A percentile compares a stretch with the other conserved stretches of the same genome.
Conservation (phyloP, 1,140 invertebrate genomes). For the Drosophila sp. region DNA sequence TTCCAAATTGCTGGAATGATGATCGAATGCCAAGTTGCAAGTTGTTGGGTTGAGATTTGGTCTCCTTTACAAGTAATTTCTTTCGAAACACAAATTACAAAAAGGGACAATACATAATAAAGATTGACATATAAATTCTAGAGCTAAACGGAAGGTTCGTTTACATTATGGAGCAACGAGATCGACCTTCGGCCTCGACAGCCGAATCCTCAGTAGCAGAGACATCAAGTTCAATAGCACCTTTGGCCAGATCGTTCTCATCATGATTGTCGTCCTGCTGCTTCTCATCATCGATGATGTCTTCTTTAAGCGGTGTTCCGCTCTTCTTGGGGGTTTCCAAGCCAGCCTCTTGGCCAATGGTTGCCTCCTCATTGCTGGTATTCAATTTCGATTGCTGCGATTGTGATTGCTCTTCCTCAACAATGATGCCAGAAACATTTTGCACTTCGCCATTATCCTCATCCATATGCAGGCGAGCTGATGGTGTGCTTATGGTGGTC, state of each 20-base stretch:
- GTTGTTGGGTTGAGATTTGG: conserved; percentile 1
- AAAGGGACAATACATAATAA: conserved; percentile 31
- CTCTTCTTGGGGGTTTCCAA: conserved; percentile 58
- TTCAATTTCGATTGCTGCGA: conserved; percentile 33
- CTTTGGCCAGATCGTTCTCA: conserved; percentile 19
- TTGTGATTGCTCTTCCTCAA: conserved; percentile 53
- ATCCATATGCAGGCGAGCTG: conserved; percentile 43
- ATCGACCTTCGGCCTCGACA: conserved; percentile 34
- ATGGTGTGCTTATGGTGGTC: conserved; percentile 57
- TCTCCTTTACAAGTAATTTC: conserved; percentile 57
- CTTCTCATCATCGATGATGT: conserved; percentile 17
- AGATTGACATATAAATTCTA: conserved; percentile 45
- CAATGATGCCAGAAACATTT: conserved; percentile 66
- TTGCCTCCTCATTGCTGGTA: conserved; percentile 42
- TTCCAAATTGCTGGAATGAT: conserved; percentile 19
- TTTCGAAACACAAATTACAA: conserved; percentile 60
- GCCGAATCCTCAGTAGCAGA: conserved; percentile 24
- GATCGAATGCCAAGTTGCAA: conserved; percentile 9
- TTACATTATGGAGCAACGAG: conserved; percentile 77
- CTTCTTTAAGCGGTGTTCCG: conserved; percentile 25
- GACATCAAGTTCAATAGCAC: conserved; percentile 22
- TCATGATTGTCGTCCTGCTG: conserved; percentile 29
- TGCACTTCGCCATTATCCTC: conserved; percentile 59
- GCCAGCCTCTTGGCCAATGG: conserved; percentile 57
- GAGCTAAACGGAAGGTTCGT: conserved; percentile 37